Evolutionary conservation across 2,888 invertebrate genomes (phyloP).

Genomic region (Polymixis flavicincta): DNA sequence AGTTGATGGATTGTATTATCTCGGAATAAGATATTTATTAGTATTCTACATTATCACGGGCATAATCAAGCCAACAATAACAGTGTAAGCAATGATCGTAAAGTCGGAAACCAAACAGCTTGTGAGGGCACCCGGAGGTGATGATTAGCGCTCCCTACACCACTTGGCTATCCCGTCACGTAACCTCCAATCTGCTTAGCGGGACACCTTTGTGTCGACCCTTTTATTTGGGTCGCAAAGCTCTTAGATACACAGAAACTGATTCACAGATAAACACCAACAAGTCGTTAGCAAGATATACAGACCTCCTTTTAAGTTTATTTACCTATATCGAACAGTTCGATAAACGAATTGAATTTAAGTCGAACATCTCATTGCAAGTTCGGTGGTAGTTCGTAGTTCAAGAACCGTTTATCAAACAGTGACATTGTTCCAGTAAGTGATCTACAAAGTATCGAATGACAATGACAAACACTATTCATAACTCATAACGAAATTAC

Average conservation of each 20-base stretch:
- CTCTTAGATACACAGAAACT: slow-evolving; percentile 82
- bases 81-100: slow-evolving; percentile 51
- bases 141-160: slow-evolving; percentile 78
- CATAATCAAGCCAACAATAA: slow-evolving; percentile 33
- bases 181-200: slow-evolving; percentile 86
- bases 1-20: slow-evolving; percentile 1
- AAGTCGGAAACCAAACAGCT: slow-evolving; percentile 72
- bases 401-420: slow-evolving; percentile 47
- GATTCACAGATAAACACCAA: slow-evolving; percentile 82
- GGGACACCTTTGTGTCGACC: slow-evolving; percentile 84
- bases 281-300: slow-evolving; percentile 76
- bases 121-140: slow-evolving; percentile 68
- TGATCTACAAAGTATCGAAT: slow-evolving; percentile 52
- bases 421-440: slow-evolving; percentile 45
- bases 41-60: slow-evolving; percentile 25
- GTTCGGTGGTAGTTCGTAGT: slow-evolving; percentile 17
- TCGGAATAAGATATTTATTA: slow-evolving; percentile 8
- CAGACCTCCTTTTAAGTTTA: slow-evolving; percentile 62
- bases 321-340: slow-evolving; percentile 34
- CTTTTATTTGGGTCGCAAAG: slow-evolving; percentile 84
- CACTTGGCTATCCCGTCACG: slow-evolving; percentile 84
- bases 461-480: slow-evolving; percentile 72
- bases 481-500: slow-evolving; percentile 77
- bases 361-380: slow-evolving; percentile 28
- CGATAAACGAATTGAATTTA: slow-evolving; percentile 39